Base-by-base conservation (phyloP, 2,888 invertebrate genomes). In the Caenorhabditis angaria region DNA sequence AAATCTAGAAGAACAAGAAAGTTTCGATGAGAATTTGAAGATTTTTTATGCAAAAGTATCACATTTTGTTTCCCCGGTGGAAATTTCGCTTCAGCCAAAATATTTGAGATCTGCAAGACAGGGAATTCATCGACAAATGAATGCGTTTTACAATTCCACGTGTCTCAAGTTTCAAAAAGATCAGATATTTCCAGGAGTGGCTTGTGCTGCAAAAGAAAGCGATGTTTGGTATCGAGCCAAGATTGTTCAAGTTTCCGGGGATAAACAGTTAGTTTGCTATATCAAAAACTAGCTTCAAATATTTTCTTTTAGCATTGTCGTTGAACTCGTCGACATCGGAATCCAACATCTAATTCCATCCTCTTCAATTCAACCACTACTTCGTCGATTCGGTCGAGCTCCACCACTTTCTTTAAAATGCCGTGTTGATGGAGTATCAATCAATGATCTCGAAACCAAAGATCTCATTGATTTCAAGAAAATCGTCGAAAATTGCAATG, bases 321-420 rank as follows among this genome's bases (percentile, higher is more conserved):
- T 72, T 6, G 72, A 72, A 48, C 51, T 72, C 0, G 61, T 72
- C 27, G 72, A 72, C 48, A 63, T 72, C 22, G 72, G 72, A 18
- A 67, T 64, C 10, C 55, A 67, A 64, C 64, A 67, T 18, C 58
- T 72, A 2, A 62, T 61, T 2, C 27, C 56, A 5, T 58, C 61
- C 8, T n/a, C 20, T 12, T 35, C 51, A 0, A 58, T 67, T 18
- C 67, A 57, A 8, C 72, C 72, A 4, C 61, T 72, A 2, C 4
- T 57, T 14, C 59, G 63, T 4, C 55, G 61, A 27, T 72, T 67
- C 53, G 72, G 72, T 18, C 27, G 61, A 24, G 67, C 64, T 57
- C 72, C 72, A 28, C 72, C 72, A 22, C 61, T 72, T 18, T 72
- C 67, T 48, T 51, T 72, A 18, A 72, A 72, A 47, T 72, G 72